Percentiles rank a stretch among this genome's conserved stretches.
Conservation (phyloP, 2,797 vertebrate species). For the Anguilla obscura region DNA sequence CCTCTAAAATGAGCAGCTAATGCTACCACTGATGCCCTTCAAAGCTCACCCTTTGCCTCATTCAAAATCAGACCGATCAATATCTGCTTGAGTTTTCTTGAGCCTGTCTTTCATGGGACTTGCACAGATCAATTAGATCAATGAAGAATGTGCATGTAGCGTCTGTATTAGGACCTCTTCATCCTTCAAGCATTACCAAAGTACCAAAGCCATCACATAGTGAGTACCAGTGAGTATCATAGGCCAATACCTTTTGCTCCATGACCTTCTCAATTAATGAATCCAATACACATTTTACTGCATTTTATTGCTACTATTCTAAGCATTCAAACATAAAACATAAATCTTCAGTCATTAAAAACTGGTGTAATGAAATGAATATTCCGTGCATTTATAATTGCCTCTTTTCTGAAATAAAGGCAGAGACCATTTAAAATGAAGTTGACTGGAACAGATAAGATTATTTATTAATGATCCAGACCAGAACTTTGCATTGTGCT, state of each 20-base stretch:
- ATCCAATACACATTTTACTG: constrained; percentile 7
- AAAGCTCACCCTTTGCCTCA: constrained; percentile 12
- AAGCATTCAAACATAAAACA: background rate
- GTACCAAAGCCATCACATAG: background rate
- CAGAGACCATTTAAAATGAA: constrained; percentile 4
- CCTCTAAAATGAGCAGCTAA: background rate
- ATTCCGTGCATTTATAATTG: constrained; percentile 53
- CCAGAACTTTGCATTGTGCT: constrained; percentile 81
- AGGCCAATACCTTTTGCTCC: constrained; percentile 23
- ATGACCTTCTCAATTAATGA: constrained; percentile 14
- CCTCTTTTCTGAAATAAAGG: constrained; percentile 46
- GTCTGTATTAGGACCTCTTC: background rate
- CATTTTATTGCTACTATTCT: background rate
- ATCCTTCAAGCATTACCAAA: constrained; percentile 15
- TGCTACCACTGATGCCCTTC: constrained; percentile 4
- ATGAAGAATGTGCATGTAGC: background rate
- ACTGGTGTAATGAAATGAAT: background rate
- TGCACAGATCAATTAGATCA: constrained; percentile 17
- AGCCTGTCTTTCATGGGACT: constrained; percentile 11
- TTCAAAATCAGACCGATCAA: constrained; percentile 23
- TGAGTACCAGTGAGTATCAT: background rate
- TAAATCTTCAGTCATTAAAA: background rate
- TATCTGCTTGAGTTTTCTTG: constrained; percentile 10
- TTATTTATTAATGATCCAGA: constrained; percentile 78
- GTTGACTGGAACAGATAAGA: constrained; percentile 61